Percentiles rank a stretch among this genome's conserved stretches.
Evolutionary conservation across 2,797 vertebrate species (phyloP).

Genomic region (Aratinga solstitialis): DNA sequence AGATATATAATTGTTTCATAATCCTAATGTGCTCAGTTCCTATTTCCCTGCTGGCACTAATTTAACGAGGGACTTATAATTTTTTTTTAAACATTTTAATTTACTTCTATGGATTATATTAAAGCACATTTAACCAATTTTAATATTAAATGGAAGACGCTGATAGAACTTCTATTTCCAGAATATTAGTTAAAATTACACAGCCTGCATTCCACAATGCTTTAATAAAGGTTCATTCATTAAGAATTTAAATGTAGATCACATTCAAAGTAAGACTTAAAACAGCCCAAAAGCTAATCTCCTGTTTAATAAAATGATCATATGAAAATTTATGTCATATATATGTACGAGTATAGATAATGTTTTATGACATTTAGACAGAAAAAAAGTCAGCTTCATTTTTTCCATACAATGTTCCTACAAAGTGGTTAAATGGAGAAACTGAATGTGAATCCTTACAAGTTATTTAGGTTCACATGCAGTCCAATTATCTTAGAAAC

Average conservation of each 20-base stretch:
- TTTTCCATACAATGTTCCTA: neutral
- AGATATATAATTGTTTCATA: neutral
- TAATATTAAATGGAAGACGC: neutral
- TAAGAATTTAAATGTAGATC: neutral
- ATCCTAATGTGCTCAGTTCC: neutral
- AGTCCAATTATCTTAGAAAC: neutral
- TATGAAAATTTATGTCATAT: neutral
- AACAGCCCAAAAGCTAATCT: neutral
- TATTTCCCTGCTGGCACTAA: neutral
- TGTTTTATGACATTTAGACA: neutral
- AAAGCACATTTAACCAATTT: neutral
- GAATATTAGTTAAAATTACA: neutral
- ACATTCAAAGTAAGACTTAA: neutral
- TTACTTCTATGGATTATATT: neutral
- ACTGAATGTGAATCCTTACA: neutral
- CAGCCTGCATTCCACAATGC: neutral
- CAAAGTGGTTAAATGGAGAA: neutral
- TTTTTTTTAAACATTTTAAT: neutral
- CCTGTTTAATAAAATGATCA: neutral
- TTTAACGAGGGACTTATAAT: neutral
- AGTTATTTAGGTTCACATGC: neutral
- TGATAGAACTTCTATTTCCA: neutral
- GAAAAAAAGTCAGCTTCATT: neutral
- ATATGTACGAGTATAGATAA: neutral
- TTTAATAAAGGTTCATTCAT: neutral